Evolutionary conservation across 1,140 invertebrate species (phyloP), one percentile per base, ranked within the genome.

Genomic region (Archivesica marissinica): DNA sequence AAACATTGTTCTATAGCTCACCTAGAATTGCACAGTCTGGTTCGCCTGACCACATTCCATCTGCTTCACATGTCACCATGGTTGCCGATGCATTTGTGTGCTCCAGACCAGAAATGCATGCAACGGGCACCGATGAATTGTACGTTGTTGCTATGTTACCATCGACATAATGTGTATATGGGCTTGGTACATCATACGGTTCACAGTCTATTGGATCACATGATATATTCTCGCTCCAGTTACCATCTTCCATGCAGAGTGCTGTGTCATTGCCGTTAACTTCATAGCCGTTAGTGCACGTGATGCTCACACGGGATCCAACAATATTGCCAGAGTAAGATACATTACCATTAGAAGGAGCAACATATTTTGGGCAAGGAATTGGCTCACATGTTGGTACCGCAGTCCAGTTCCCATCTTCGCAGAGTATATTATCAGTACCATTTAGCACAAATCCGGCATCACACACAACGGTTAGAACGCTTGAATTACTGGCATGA

Each of bases 301-400:
- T n/a, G 1, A 66, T n/a, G 6, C 4, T 38, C 2, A 66, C 35
- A 6, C n/a, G n/a, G n/a, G n/a, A n/a, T n/a, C n/a, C n/a, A n/a
- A n/a, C n/a, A n/a, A n/a, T n/a, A n/a, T n/a, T n/a, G n/a, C n/a
- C n/a, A n/a, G n/a, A n/a, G n/a, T n/a, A n/a, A n/a, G n/a, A n/a
- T n/a, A n/a, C n/a, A n/a, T n/a, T n/a, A n/a, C n/a, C n/a, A n/a
- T n/a, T n/a, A n/a, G n/a, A n/a, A n/a, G n/a, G n/a, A n/a, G n/a
- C n/a, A n/a, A n/a, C n/a, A n/a, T n/a, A n/a, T n/a, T n/a, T n/a
- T n/a, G n/a, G n/a, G n/a, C n/a, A n/a, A n/a, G n/a, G n/a, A n/a
- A n/a, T n/a, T n/a, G n/a, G n/a, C n/a, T n/a, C n/a, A n/a, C 68
- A 72, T 72, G n/a, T 30, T 33, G 68, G 68, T 13, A 44, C 1